Percentiles rank a stretch among this genome's conserved stretches.
phyloP scores from a whole-genome alignment of 2,888 invertebrate species.

The Alitta virens region DNA sequence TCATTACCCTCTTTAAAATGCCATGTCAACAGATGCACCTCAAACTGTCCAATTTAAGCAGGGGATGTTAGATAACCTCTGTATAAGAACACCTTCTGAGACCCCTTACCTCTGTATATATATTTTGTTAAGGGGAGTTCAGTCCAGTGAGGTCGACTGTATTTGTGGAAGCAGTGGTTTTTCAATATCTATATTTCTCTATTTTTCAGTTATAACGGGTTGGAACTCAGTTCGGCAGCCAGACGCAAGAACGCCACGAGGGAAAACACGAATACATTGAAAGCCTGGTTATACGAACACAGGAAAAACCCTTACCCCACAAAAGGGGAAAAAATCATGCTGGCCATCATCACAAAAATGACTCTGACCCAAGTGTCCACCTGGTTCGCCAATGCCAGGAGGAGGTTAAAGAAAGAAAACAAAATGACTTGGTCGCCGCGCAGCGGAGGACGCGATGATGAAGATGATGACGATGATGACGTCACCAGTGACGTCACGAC shows the following conservation, averaged over 20 bases:
- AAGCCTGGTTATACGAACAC: slow-evolving; percentile 96
- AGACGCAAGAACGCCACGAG: slow-evolving; percentile 95
- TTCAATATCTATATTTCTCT: no score
- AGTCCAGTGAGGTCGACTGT: no score
- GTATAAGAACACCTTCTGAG: no score
- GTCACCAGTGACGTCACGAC: slow-evolving; percentile 40
- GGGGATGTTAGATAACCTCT: no score
- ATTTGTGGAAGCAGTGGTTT: no score
- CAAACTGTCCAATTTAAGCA: no score
- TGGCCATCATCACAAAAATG: slow-evolving; percentile 94
- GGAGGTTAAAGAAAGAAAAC: slow-evolving; percentile 93
- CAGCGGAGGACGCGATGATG: slow-evolving; percentile 61
- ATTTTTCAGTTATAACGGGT: slow-evolving; percentile 39
- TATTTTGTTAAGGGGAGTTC: no score
- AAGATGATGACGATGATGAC: slow-evolving; percentile 47
- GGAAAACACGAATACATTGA: slow-evolving; percentile 94
- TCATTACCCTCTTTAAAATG: no score
- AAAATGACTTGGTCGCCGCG: slow-evolving; percentile 99
- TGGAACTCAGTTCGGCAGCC: slow-evolving; percentile 76
- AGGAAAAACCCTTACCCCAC: slow-evolving; percentile 95
- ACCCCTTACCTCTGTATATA: no score
- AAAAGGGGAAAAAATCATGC: slow-evolving; percentile 93
- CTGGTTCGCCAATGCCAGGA: slow-evolving; percentile 93
- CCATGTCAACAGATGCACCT: no score
- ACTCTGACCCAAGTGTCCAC: slow-evolving; percentile 87